phyloP scores from a whole-genome alignment of 1,140 invertebrate species.

The Caenorhabditis latens region DNA sequence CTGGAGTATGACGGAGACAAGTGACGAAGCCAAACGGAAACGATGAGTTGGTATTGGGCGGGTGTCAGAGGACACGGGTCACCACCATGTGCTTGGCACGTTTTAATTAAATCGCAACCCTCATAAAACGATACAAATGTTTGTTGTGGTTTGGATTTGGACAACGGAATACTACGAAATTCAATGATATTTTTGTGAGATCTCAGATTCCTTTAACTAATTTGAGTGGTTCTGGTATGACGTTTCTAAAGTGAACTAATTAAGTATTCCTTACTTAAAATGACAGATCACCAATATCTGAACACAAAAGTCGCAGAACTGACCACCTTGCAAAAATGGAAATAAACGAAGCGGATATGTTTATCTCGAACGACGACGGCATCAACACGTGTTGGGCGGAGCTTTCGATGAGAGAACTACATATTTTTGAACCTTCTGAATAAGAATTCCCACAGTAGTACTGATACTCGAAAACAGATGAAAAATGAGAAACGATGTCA shows the following conservation, averaged over 20 bases:
- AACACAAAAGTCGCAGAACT: not conserved
- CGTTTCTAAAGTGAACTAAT: too few species aligned
- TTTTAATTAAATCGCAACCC: constrained; percentile 36
- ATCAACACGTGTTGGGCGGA: constrained; percentile 51
- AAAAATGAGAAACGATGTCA: too few species aligned
- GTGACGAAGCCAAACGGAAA: not conserved
- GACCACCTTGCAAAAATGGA: constrained; percentile 16
- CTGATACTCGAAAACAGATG: not conserved
- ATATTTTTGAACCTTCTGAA: constrained; percentile 5
- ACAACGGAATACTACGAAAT: not conserved
- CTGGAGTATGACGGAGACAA: constrained; percentile 81
- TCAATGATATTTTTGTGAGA: not conserved
- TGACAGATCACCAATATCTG: too few species aligned
- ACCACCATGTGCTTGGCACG: constrained; percentile 40
- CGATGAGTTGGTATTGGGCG: constrained; percentile 21
- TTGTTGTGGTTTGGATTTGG: constrained; percentile 23
- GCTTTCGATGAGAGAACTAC: not conserved
- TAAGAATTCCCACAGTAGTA: not conserved
- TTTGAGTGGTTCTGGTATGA: too few species aligned
- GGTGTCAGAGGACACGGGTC: constrained; percentile 14
- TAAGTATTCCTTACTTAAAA: too few species aligned
- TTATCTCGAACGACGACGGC: constrained; percentile 3
- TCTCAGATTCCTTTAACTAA: too few species aligned
- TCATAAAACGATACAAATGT: constrained; percentile 2
- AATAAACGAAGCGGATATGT: constrained; percentile 8